Percentiles rank a stretch among this genome's conserved stretches.
Conservation (phyloP, 2,113 vertebrate genomes). For the Chiloscyllium plagiosum region DNA sequence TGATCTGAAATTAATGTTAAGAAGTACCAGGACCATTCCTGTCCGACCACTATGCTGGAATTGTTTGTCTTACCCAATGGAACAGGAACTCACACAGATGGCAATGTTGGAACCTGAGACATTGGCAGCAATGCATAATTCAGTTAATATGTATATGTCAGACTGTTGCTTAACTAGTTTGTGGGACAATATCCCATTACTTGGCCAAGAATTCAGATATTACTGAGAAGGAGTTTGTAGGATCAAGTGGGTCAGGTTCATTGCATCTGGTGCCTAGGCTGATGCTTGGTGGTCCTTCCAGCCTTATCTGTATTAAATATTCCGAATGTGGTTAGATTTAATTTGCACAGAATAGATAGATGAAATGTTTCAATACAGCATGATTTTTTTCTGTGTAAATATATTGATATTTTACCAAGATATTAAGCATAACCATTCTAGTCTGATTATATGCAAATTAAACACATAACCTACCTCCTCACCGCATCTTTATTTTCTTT, state of each 20-base stretch:
- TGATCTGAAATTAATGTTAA: too few species aligned
- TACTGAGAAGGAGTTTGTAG: not conserved
- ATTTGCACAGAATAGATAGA: not conserved
- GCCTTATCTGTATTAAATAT: not conserved
- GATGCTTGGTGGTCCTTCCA: not conserved
- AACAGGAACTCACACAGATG: too few species aligned
- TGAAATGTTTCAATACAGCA: not conserved
- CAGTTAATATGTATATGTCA: not conserved
- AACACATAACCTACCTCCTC: slow-evolving; percentile 59
- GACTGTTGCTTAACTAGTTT: not conserved
- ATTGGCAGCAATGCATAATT: not conserved
- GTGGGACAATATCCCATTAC: not conserved
- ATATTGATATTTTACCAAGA: not conserved
- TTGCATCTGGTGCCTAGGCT: not conserved
- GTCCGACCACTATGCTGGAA: too few species aligned
- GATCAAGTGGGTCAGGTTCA: not conserved
- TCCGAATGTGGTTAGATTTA: not conserved
- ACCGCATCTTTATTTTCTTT: slow-evolving; percentile 69
- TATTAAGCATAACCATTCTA: not conserved
- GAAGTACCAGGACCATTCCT: too few species aligned
- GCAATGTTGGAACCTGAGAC: too few species aligned
- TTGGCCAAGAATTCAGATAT: not conserved
- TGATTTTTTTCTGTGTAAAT: not conserved
- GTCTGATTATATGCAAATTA: not conserved
- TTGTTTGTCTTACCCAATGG: too few species aligned